Conservation (phyloP, 2,113 vertebrate species). For the Chrysemys picta region DNA sequence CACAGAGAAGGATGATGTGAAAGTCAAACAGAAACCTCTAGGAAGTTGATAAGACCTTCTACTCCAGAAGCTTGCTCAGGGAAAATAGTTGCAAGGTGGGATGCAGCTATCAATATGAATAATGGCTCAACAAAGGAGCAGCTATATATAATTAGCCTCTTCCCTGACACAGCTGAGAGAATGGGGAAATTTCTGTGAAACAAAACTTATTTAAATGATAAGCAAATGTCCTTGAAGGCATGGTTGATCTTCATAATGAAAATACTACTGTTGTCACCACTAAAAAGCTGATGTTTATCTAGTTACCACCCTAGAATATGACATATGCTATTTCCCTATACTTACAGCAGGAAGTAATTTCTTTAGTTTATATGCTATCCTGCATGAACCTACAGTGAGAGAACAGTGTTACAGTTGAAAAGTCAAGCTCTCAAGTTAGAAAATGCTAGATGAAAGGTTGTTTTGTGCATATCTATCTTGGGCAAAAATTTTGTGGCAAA, state of each 20-base stretch:
- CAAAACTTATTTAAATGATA: not conserved
- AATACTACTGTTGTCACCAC: not conserved
- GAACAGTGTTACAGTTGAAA: not conserved
- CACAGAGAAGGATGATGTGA: not conserved
- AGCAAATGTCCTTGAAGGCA: not conserved
- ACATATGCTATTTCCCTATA: not conserved
- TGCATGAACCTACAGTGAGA: not conserved
- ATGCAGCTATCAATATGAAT: not conserved
- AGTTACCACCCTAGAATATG: not conserved
- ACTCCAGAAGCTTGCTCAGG: not conserved
- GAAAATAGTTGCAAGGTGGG: not conserved
- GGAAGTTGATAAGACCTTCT: not conserved
- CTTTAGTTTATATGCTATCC: not conserved
- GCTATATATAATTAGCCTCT: not conserved
- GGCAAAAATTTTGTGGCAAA: too few species aligned
- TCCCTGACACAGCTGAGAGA: not conserved
- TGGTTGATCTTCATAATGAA: not conserved
- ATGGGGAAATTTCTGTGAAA: not conserved
- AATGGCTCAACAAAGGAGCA: not conserved
- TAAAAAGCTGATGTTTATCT: not conserved
- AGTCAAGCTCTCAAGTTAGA: not conserved
- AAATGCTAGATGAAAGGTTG: not conserved
- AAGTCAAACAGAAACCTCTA: not conserved
- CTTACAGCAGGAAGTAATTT: not conserved
- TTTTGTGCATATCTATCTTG: not conserved